These are phyloP conservation scores for Caenorhabditis doughertyi DNA, from an alignment of 2,888 invertebrate species.

Conservation along the genomic window DNA sequence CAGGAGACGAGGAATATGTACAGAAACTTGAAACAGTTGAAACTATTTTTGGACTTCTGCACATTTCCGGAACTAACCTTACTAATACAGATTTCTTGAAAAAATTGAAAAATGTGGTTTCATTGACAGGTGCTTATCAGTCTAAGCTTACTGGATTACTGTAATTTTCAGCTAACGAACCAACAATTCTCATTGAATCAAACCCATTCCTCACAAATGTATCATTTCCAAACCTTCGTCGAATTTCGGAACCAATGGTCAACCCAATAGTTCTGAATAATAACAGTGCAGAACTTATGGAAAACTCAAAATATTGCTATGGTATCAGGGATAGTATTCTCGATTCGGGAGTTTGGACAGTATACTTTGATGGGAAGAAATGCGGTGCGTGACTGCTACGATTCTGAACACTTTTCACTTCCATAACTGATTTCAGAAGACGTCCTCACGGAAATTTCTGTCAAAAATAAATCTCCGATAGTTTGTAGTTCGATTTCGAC, in stretches of 20 bases:
- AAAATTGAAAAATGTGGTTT: not conserved
- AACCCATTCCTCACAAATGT: not conserved
- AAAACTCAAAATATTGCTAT: no score
- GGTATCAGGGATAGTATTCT: no score
- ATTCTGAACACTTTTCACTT: no score
- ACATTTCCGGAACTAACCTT: not conserved
- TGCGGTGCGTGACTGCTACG: no score
- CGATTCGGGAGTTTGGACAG: no score
- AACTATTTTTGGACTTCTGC: not conserved
- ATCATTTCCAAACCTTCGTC: not conserved
- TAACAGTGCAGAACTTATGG: not conserved
- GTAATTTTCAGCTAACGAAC: not conserved
- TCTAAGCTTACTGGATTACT: not conserved
- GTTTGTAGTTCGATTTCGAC: no score
- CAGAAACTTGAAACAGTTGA: not conserved
- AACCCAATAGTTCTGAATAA: not conserved
- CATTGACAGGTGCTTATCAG: not conserved
- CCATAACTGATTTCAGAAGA: no score
- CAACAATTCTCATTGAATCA: not conserved
- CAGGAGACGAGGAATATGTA: not conserved
- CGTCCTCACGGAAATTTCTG: no score
- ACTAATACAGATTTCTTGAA: not conserved
- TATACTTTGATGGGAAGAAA: no score
- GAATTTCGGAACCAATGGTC: not conserved
- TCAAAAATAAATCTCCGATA: no score